Percentiles rank a stretch among this genome's conserved stretches.
Conservation (phyloP, 2,797 vertebrate genomes). For the Erethizon dorsatum region DNA sequence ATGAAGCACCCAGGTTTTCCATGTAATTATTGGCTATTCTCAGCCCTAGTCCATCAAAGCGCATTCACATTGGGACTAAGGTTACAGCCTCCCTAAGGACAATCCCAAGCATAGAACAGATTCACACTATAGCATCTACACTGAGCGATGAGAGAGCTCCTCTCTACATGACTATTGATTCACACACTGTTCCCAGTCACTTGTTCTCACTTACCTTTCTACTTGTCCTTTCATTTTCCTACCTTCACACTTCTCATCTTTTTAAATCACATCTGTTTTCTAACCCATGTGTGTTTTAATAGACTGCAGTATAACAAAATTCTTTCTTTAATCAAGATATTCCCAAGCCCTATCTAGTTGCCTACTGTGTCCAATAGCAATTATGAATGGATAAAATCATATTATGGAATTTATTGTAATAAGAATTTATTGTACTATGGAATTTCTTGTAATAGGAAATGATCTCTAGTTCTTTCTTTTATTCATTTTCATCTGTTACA, state of each 20-base stretch:
- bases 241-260: neutral
- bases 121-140: neutral
- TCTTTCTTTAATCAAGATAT: neutral
- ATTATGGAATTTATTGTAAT: neutral
- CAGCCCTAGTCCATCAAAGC: neutral
- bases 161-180: neutral
- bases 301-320: neutral
- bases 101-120: neutral
- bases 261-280: neutral
- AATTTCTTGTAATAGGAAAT: neutral
- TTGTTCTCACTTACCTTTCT: slow-evolving; percentile 1
- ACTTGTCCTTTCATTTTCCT: neutral
- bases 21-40: neutral
- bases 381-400: neutral
- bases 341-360: neutral
- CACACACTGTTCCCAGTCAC: neutral
- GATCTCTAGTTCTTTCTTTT: neutral
- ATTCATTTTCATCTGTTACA: neutral
- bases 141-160: neutral
- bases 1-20: neutral
- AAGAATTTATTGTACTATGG: neutral
- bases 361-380: neutral
- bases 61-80: neutral
- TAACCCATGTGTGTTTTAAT: neutral
- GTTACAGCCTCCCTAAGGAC: neutral